A percentile compares a stretch with the other conserved stretches of the same genome.
Evolutionary conservation across 2,888 invertebrate species (phyloP).

Genomic region (Cephus spinipes): DNA sequence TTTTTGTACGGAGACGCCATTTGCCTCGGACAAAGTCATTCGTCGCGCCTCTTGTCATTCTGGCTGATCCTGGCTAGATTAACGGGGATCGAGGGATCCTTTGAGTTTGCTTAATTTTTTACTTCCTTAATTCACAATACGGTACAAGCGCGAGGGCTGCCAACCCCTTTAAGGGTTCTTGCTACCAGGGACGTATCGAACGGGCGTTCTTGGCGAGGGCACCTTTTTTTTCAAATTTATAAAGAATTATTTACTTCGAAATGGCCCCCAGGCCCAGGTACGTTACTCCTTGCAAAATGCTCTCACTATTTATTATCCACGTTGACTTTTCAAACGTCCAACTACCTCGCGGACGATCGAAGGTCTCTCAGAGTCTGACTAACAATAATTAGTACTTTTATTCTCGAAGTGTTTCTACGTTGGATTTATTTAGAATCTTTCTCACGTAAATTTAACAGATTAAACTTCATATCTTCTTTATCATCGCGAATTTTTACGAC

Average conservation of each 20-base stretch:
- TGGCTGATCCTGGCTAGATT: background rate
- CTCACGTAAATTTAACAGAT: no score
- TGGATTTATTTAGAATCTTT: background rate
- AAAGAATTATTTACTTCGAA: background rate
- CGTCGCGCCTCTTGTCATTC: background rate
- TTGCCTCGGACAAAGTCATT: background rate
- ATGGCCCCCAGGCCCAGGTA: background rate
- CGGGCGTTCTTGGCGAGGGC: no score
- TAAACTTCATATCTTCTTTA: no score
- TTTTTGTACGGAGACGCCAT: conserved; percentile 15
- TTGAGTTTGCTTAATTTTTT: background rate
- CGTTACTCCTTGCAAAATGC: background rate
- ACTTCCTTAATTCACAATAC: background rate
- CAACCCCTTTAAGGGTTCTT: no score
- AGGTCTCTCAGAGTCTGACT: no score
- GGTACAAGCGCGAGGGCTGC: no score
- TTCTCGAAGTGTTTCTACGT: no score
- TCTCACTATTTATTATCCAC: background rate
- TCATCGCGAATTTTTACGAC: no score
- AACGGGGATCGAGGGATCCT: background rate
- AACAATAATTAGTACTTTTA: no score
- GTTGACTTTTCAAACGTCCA: background rate
- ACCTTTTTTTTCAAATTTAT: no score
- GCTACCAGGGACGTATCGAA: no score
- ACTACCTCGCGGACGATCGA: no score